Evolutionary conservation across 1,140 invertebrate genomes (phyloP).

Genomic region (Maniola jurtina): DNA sequence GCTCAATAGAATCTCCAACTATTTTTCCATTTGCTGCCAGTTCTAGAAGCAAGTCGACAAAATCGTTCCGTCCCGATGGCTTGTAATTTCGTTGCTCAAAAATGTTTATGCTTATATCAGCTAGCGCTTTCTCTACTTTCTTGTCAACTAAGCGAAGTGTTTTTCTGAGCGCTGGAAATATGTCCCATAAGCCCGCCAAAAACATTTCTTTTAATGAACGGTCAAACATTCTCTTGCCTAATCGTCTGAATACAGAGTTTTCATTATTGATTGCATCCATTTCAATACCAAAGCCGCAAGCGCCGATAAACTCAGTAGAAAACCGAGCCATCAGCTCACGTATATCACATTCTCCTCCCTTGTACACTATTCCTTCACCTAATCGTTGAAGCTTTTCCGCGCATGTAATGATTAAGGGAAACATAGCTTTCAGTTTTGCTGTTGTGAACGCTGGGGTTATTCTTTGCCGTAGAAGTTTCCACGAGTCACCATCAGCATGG

Average conservation of each 20-base stretch:
- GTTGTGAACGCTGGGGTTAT: slow-evolving; percentile 25
- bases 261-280: slow-evolving; percentile 34
- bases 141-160: slow-evolving; percentile 14
- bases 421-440: slow-evolving; percentile 27
- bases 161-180: slow-evolving; percentile 21
- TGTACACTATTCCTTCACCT: slow-evolving; percentile 13
- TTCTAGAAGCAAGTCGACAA: slow-evolving; percentile 33
- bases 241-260: slow-evolving; percentile 30
- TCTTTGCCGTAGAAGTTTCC: slow-evolving; percentile 79
- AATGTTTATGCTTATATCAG: slow-evolving; percentile 25
- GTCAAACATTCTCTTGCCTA: slow-evolving; percentile 27
- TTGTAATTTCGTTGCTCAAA: slow-evolving; percentile 33
- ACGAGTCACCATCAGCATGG: slow-evolving; percentile 67
- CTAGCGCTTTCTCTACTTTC: slow-evolving; percentile 17
- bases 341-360: slow-evolving; percentile 17
- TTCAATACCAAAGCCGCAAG: slow-evolving; percentile 34
- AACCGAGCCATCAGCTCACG: slow-evolving; percentile 27
- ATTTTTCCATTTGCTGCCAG: slow-evolving; percentile 28
- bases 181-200: slow-evolving; percentile 15
- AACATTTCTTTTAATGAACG: not conserved
- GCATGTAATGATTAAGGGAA: slow-evolving; percentile 23
- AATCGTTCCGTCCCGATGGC: slow-evolving; percentile 32
- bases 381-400: slow-evolving; percentile 19
- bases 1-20: slow-evolving; percentile 30
- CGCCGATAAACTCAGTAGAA: slow-evolving; percentile 32